phyloP scores from a whole-genome alignment of 2,888 invertebrate genomes.

The Hypomecis punctinalis region DNA sequence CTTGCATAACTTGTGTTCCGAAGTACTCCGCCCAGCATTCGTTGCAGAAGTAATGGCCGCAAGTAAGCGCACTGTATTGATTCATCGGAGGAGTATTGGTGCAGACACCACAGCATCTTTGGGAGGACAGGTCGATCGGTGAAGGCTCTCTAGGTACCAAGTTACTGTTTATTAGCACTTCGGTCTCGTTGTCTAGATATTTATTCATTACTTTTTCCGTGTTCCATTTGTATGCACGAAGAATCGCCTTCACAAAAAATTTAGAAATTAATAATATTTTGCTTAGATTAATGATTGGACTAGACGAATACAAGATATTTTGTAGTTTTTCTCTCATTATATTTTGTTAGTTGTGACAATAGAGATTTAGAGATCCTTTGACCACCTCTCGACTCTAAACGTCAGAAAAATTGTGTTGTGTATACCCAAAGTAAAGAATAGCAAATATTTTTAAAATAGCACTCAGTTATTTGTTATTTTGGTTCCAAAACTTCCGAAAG shows the following conservation, averaged over 20 bases:
- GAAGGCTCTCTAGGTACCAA: slow-evolving; percentile 73
- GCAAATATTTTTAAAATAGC: too few species aligned
- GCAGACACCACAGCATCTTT: slow-evolving; percentile 91
- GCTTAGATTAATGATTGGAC: too few species aligned
- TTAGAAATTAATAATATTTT: too few species aligned
- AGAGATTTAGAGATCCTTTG: too few species aligned
- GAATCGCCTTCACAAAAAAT: slow-evolving; percentile 86
- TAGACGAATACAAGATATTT: too few species aligned
- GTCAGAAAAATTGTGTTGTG: too few species aligned
- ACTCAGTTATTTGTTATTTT: too few species aligned
- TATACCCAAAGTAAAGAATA: too few species aligned
- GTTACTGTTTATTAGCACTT: slow-evolving; percentile 82
- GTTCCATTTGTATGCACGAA: slow-evolving; percentile 96
- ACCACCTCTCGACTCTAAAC: too few species aligned
- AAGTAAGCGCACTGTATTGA: slow-evolving; percentile 92
- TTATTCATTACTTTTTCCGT: slow-evolving; percentile 92
- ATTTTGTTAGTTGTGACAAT: too few species aligned
- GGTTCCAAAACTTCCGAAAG: too few species aligned
- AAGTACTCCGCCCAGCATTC: slow-evolving; percentile 99
- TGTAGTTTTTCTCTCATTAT: too few species aligned
- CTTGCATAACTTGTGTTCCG: slow-evolving; percentile 97
- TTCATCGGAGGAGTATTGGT: slow-evolving; percentile 87
- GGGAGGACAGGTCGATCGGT: slow-evolving; percentile 61
- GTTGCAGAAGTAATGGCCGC: slow-evolving; percentile 97
- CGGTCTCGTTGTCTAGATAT: slow-evolving; percentile 91